These are phyloP conservation scores for Lithophane semibrunnea DNA, from an alignment of 2,888 invertebrate genomes.

Conservation along the genomic window DNA sequence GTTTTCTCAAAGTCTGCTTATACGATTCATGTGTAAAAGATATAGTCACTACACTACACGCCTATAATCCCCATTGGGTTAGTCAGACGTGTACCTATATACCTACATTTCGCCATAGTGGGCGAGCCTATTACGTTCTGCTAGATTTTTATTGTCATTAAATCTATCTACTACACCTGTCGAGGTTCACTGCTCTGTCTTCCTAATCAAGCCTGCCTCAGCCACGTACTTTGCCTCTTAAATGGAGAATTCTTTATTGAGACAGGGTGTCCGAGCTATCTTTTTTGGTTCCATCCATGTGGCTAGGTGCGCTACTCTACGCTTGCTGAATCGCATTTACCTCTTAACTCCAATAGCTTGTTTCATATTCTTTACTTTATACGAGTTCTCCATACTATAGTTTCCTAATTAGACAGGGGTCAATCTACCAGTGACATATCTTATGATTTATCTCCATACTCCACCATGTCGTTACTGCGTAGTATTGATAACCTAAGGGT, in stretches of 20 bases:
- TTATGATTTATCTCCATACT: slow-evolving; percentile 3
- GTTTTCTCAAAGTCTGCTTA: background rate
- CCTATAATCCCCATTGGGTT: too few species aligned
- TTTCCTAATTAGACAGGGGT: slow-evolving; percentile 12
- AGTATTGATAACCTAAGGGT: slow-evolving; percentile 31
- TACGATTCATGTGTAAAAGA: background rate
- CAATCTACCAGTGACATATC: slow-evolving; percentile 15
- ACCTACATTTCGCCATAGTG: too few species aligned
- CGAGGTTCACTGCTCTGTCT: background rate
- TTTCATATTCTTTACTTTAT: background rate
- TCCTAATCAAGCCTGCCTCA: background rate
- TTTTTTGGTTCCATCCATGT: too few species aligned
- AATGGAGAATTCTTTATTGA: background rate
- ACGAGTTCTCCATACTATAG: background rate
- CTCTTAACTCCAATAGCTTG: background rate
- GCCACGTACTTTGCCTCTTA: background rate
- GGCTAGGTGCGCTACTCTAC: too few species aligned
- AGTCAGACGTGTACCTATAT: too few species aligned
- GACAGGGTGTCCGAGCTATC: background rate
- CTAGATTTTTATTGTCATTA: background rate
- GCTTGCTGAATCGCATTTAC: background rate
- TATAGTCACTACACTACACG: background rate
- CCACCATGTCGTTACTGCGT: slow-evolving; percentile 34
- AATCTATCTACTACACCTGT: background rate
- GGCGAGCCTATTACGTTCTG: too few species aligned